Percentiles rank a stretch among this genome's conserved stretches.
Conservation (phyloP, 2,888 invertebrate species). For the Phlogophora meticulosa region DNA sequence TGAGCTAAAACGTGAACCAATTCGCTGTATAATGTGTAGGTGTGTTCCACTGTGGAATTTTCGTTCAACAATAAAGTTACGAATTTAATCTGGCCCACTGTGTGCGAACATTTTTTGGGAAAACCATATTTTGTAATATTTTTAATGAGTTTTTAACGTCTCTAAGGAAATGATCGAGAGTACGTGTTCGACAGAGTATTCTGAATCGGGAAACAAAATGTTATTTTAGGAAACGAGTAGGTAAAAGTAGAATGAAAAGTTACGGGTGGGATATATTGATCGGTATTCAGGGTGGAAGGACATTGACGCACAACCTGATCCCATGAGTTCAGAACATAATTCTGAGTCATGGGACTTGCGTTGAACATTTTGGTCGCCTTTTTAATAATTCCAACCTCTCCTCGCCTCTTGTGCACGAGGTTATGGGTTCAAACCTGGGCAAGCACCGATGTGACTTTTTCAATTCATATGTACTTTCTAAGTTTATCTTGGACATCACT, state of each 20-base stretch:
- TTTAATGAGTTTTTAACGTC: slow-evolving; percentile 64
- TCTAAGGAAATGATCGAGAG: slow-evolving; percentile 64
- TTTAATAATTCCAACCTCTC: no score
- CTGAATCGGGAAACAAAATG: slow-evolving; percentile 49
- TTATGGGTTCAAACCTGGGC: no score
- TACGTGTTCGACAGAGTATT: slow-evolving; percentile 53
- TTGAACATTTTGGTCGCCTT: no score
- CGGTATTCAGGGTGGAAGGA: no score
- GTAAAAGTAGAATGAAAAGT: background rate
- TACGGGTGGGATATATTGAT: background rate
- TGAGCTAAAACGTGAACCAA: slow-evolving; percentile 8
- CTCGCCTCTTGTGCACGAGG: no score
- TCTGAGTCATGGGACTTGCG: no score
- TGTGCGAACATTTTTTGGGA: slow-evolving; percentile 46
- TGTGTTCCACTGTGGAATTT: slow-evolving; percentile 36
- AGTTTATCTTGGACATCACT: no score
- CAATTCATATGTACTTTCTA: no score
- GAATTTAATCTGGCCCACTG: slow-evolving; percentile 51
- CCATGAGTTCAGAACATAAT: no score
- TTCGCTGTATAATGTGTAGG: background rate
- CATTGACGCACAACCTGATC: no score
- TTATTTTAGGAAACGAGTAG: slow-evolving; percentile 20
- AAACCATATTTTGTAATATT: slow-evolving; percentile 57
- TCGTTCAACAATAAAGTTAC: slow-evolving; percentile 50
- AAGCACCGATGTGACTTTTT: no score